These are phyloP conservation scores for Tipula vernalis DNA, from an alignment of 2,888 invertebrate genomes.

Conservation along the genomic window DNA sequence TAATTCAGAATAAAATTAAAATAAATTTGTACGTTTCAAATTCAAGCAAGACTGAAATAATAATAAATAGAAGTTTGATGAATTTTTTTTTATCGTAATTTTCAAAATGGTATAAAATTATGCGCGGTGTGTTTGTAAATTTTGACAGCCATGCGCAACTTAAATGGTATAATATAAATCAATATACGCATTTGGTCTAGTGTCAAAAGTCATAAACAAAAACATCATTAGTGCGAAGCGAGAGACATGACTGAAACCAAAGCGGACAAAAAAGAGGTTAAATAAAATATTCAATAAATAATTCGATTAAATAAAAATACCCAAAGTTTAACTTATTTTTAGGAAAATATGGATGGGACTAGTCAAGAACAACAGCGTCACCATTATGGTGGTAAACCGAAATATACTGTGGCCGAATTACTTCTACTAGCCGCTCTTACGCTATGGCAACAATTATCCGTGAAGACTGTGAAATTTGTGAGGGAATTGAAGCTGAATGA, in stretches of 20 bases:
- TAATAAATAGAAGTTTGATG: background rate
- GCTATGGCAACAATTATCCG: background rate
- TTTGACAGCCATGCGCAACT: background rate
- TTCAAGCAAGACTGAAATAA: background rate
- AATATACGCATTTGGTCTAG: background rate
- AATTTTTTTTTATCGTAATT: background rate
- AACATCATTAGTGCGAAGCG: background rate
- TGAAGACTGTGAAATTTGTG: background rate
- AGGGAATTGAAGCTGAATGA: constrained; percentile 13
- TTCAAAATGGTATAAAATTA: background rate
- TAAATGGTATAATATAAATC: background rate
- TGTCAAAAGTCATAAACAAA: background rate
- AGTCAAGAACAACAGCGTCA: background rate
- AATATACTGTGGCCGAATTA: background rate
- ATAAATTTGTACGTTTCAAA: background rate
- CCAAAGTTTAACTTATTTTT: background rate
- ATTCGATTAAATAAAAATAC: background rate
- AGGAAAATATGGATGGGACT: background rate
- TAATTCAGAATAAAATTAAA: background rate
- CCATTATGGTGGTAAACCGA: background rate
- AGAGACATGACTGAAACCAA: background rate
- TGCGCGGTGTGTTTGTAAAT: background rate
- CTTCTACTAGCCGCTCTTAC: background rate
- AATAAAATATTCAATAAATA: background rate
- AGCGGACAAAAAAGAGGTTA: background rate